Percentiles rank a stretch among this genome's conserved stretches.
Conservation (phyloP, 2,888 invertebrate genomes). For the Tetropium fuscum region DNA sequence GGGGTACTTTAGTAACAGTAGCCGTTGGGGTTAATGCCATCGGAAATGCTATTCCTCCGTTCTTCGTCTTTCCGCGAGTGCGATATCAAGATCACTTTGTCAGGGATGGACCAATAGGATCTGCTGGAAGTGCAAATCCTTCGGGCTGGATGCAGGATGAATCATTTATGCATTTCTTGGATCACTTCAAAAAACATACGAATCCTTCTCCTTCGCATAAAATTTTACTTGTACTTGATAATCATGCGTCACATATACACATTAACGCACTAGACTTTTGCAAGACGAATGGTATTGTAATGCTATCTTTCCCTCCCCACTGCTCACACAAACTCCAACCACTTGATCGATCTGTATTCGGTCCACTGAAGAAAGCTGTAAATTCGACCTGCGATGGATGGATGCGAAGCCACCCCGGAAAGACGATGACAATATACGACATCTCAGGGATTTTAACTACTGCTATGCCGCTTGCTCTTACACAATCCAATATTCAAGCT, state of each 20-base stretch:
- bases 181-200: too few relatives aligned
- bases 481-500: too few relatives aligned
- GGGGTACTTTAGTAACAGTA: not conserved
- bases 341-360: slow-evolving; percentile 31
- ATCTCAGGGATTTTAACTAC: too few relatives aligned
- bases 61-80: not conserved
- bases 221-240: too few relatives aligned
- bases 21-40: not conserved
- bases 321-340: slow-evolving; percentile 35
- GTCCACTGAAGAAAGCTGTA: slow-evolving; percentile 30
- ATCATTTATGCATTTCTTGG: too few relatives aligned
- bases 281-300: slow-evolving; percentile 24
- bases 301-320: slow-evolving; percentile 31
- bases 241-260: slow-evolving; percentile 25
- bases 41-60: not conserved
- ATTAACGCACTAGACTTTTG: slow-evolving; percentile 22
- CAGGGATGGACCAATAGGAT: not conserved
- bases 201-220: too few relatives aligned
- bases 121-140: slow-evolving; percentile 1
- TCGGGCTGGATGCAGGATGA: not conserved
- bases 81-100: not conserved
- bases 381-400: slow-evolving; percentile 27
- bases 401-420: slow-evolving; percentile 20
- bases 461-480: too few relatives aligned
- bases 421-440: slow-evolving; percentile 18